Base-by-base conservation (phyloP, 1,140 invertebrate species). In the Dryas iulia region DNA sequence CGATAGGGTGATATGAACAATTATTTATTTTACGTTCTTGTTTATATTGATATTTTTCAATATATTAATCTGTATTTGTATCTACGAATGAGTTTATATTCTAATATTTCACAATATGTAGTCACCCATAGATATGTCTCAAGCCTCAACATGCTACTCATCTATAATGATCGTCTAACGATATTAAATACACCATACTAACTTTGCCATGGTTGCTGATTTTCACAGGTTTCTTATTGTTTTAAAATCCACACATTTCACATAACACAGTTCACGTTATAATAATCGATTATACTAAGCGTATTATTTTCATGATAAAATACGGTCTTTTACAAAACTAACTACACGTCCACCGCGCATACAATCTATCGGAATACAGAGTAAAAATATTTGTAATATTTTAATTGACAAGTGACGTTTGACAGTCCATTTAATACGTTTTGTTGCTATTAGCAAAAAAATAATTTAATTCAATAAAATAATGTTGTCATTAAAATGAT, bases 151-250 rank as follows among this genome's bases (percentile, higher is more conserved):
- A 53, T 57, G 39, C 53, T 57, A 69, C 30, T 63, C 59, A 21
- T 62, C 14, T 14, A 25, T 53, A 62, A 62, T 47, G 31, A 60
- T 62, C 11, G 11, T 62, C n/a, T 58, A 69, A 28, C 14, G 31
- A 68, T 60, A 61, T 68, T 68, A 56, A 68, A 30, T 63, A 61
- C 30, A 62, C 52, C 24, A 26, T 35, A 84, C 83, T 82, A 69
- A 88, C 86, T 88, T 88, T 72, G 86, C 84, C 86, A 88, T 88
- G 76, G 80, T 87, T 47, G 18, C 39, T 47, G 39, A 21, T 21
- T 47, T 18, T 47, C 8, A 3, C 8, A 21, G 39, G 2, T 3
- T 47, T 47, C 39, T 47, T 47, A 7, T 47, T 47, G 39, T 47
- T 47, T 47, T 47, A 47, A 47, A 47, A 47, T 47, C 39, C 39